These are phyloP conservation scores for Mandrillus leucophaeus DNA, from an alignment of 2,113 vertebrate species.

Conservation along the genomic window DNA sequence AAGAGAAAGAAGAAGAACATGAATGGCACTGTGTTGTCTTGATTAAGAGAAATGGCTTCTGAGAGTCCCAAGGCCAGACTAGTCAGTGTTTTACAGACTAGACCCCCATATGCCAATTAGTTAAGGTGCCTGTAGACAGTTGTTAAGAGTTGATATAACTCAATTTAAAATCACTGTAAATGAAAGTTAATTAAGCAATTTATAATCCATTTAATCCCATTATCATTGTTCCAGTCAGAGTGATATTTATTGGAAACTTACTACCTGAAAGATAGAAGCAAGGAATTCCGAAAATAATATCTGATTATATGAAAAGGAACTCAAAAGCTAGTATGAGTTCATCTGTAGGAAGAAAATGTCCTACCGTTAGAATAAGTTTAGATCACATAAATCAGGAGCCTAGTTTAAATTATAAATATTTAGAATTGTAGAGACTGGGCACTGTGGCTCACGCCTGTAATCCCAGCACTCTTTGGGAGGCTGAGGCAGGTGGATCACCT, in stretches of 20 bases:
- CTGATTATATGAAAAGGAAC: constrained; percentile 28
- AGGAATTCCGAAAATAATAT: constrained; percentile 46
- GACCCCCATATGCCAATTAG: neutral
- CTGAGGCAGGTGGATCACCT: no score
- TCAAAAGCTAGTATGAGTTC: constrained; percentile 21
- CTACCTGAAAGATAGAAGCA: neutral
- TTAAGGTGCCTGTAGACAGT: neutral
- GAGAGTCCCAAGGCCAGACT: neutral
- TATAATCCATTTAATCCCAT: neutral
- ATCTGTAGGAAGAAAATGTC: neutral
- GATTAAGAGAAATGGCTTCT: neutral
- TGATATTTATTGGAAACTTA: constrained; percentile 29
- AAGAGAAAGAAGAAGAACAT: neutral
- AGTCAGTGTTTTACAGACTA: neutral
- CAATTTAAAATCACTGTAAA: neutral
- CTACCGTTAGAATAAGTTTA: constrained; percentile 18
- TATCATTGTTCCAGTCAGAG: neutral
- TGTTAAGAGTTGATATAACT: neutral
- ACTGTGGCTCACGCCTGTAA: no score
- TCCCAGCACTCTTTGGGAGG: no score
- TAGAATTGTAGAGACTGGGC: neutral
- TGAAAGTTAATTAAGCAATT: neutral
- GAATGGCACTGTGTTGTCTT: neutral
- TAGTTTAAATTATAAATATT: constrained; percentile 40
- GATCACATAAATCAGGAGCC: neutral